Evolutionary conservation across 2,113 vertebrate species (phyloP).

Genomic region (Aviceda subcristata): DNA sequence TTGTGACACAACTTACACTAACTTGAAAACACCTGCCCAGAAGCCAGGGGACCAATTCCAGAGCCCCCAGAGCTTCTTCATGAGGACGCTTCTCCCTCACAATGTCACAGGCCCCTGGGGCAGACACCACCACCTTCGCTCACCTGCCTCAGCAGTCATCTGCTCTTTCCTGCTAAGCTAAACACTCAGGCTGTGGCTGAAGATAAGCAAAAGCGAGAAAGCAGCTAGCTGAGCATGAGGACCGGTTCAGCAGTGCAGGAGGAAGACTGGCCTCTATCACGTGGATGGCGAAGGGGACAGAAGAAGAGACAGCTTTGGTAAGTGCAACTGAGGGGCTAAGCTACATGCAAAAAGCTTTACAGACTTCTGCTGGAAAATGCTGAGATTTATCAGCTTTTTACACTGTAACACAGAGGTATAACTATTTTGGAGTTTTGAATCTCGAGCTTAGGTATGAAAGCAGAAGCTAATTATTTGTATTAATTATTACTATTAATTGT

Average conservation of each 20-base stretch:
- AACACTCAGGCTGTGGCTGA: background rate
- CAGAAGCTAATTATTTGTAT: background rate
- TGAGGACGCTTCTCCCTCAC: background rate
- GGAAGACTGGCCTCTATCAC: background rate
- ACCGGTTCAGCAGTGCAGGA: background rate
- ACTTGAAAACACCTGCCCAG: background rate
- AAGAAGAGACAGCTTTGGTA: background rate
- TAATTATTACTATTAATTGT: background rate
- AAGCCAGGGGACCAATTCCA: background rate
- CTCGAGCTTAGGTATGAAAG: background rate
- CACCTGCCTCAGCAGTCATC: background rate
- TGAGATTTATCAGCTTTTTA: background rate
- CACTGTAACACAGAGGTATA: background rate
- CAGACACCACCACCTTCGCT: background rate
- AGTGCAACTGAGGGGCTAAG: background rate
- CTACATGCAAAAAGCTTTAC: background rate
- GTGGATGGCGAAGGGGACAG: background rate
- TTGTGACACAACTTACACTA: background rate
- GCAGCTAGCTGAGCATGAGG: background rate
- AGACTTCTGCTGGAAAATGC: background rate
- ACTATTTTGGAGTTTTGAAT: background rate
- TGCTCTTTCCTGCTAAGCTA: background rate
- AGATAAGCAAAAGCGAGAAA: background rate
- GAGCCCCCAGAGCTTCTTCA: background rate
- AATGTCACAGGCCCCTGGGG: background rate